These are phyloP conservation scores for Tipula vernalis DNA, from an alignment of 2,888 invertebrate genomes.

Conservation along the genomic window DNA sequence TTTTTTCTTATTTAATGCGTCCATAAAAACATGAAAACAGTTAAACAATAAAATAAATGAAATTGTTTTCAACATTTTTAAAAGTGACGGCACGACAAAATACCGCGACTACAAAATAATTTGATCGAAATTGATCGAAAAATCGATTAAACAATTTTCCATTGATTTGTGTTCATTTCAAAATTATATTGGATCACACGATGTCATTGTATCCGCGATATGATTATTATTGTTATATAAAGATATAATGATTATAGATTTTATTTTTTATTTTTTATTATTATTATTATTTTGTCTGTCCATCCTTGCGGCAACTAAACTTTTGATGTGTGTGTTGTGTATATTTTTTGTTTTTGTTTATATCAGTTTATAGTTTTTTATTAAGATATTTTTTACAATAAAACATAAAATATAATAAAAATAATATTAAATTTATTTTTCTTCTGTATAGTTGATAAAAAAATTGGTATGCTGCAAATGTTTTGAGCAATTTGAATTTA, in stretches of 20 bases:
- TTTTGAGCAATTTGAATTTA: background rate
- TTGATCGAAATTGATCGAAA: too few relatives aligned
- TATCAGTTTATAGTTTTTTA: background rate
- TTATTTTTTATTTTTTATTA: background rate
- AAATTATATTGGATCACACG: background rate
- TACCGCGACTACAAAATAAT: too few relatives aligned
- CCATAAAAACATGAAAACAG: too few relatives aligned
- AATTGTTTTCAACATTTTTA: too few relatives aligned
- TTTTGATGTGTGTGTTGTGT: background rate
- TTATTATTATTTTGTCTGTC: background rate
- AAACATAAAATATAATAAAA: background rate
- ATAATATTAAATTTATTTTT: background rate
- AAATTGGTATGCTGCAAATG: background rate
- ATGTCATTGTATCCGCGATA: background rate
- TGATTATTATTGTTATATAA: background rate
- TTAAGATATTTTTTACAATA: background rate
- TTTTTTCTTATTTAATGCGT: too few relatives aligned
- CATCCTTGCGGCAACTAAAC: background rate
- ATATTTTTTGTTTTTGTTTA: background rate
- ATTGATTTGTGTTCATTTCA: too few relatives aligned
- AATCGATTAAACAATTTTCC: too few relatives aligned
- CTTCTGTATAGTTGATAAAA: background rate
- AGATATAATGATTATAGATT: background rate
- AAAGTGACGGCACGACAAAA: too few relatives aligned
- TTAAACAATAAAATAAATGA: too few relatives aligned